Evolutionary conservation across 2,113 vertebrate species (phyloP).

Genomic region (Protobothrops mucrosquamatus): DNA sequence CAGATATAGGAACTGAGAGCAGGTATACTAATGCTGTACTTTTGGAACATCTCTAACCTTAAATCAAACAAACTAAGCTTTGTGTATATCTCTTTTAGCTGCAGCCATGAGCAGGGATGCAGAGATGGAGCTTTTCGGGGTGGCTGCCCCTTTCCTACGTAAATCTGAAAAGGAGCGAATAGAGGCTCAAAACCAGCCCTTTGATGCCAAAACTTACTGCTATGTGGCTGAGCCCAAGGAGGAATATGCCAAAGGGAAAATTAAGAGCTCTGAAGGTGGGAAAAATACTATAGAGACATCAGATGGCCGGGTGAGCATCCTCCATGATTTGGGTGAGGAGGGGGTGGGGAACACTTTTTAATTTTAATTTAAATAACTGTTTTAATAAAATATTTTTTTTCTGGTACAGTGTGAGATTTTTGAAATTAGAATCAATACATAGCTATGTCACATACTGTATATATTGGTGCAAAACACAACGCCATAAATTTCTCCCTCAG

Average conservation of each 20-base stretch:
- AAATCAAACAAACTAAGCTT: background rate
- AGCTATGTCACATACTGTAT: background rate
- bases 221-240: conserved; percentile 76
- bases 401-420: background rate
- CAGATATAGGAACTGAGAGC: background rate
- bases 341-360: background rate
- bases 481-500: background rate
- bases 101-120: conserved; percentile 70
- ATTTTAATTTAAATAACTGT: background rate
- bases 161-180: conserved; percentile 78
- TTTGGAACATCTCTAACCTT: background rate
- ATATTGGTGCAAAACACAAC: background rate
- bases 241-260: conserved; percentile 76
- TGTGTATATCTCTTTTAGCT: conserved; percentile 54
- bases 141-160: conserved; percentile 73
- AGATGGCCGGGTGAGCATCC: conserved; percentile 70
- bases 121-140: conserved; percentile 76
- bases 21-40: background rate
- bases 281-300: conserved; percentile 78
- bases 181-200: conserved; percentile 80
- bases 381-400: background rate
- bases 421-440: background rate
- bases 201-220: conserved; percentile 81
- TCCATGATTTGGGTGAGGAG: background rate
- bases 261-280: conserved; percentile 71